Conservation (phyloP, 1,140 invertebrate genomes). For the Phocides pigmalion region DNA sequence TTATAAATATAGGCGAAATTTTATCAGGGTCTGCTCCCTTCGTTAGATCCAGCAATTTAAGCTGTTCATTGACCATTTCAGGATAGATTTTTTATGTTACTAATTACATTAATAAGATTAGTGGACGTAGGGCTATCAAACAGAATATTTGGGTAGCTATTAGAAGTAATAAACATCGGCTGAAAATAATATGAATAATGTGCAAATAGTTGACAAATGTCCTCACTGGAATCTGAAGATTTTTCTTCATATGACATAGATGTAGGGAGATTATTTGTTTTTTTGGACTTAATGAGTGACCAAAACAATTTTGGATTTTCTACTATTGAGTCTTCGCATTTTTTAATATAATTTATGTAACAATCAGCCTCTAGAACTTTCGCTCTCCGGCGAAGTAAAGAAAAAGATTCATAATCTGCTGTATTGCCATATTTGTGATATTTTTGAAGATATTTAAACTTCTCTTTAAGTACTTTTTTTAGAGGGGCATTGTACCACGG, state of each 20-base stretch:
- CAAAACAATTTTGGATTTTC: slow-evolving; percentile 40
- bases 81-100: slow-evolving; percentile 18
- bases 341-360: slow-evolving; percentile 32
- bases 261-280: slow-evolving; percentile 19
- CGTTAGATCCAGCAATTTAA: neutral
- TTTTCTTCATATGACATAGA: slow-evolving; percentile 21
- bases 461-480: slow-evolving; percentile 39
- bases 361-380: slow-evolving; percentile 21
- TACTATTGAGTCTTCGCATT: slow-evolving; percentile 22
- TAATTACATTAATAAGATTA: neutral
- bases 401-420: slow-evolving; percentile 22
- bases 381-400: slow-evolving; percentile 24
- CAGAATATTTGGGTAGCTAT: neutral
- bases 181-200: slow-evolving; percentile 28
- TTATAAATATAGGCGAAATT: slow-evolving; percentile 37
- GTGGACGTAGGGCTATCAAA: neutral
- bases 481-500: slow-evolving; percentile 34
- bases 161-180: neutral
- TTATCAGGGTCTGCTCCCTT: slow-evolving; percentile 37
- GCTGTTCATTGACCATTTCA: neutral
- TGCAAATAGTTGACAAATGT: slow-evolving; percentile 26
- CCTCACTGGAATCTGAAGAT: slow-evolving; percentile 25
- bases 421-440: slow-evolving; percentile 33
- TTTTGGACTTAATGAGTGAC: slow-evolving; percentile 37
- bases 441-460: slow-evolving; percentile 35